These are phyloP conservation scores for Phyllostomus discolor DNA, from an alignment of 2,113 vertebrate species.

Conservation along the genomic window DNA sequence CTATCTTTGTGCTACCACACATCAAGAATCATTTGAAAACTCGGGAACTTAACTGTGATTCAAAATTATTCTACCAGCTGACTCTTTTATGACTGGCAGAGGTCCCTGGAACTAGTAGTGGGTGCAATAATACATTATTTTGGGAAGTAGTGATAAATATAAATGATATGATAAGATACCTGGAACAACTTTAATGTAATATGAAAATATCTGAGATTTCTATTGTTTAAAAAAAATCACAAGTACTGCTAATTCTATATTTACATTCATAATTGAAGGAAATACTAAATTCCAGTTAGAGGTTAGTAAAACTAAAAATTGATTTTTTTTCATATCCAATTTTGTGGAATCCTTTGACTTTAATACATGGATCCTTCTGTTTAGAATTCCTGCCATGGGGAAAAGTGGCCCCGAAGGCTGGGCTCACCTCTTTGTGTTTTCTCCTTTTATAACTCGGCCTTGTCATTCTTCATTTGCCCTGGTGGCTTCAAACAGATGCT, in stretches of 20 bases:
- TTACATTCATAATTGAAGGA: slow-evolving; percentile 16
- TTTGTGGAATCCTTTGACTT: slow-evolving; percentile 1
- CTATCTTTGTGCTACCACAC: background rate
- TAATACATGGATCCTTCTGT: background rate
- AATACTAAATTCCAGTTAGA: background rate
- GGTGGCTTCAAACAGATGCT: background rate
- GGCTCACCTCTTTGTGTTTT: background rate
- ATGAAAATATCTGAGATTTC: background rate
- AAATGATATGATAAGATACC: background rate
- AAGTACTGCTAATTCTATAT: background rate
- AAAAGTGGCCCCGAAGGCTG: background rate
- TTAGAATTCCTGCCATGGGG: background rate
- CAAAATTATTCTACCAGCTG: background rate
- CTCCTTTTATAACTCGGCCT: background rate
- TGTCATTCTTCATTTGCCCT: slow-evolving; percentile 5
- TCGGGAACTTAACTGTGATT: background rate
- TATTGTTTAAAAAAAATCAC: background rate
- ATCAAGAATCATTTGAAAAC: slow-evolving; percentile 16
- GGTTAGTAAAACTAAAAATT: background rate
- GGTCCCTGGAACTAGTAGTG: background rate
- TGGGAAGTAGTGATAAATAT: background rate
- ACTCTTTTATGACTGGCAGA: background rate
- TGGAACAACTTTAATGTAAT: background rate
- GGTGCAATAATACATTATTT: background rate
- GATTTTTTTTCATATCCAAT: background rate